Percentiles rank a stretch among this genome's conserved stretches.
These are phyloP conservation scores for Hapalemur alaotrensis DNA, from an alignment of 2,797 vertebrate species.

Conservation along the genomic window DNA sequence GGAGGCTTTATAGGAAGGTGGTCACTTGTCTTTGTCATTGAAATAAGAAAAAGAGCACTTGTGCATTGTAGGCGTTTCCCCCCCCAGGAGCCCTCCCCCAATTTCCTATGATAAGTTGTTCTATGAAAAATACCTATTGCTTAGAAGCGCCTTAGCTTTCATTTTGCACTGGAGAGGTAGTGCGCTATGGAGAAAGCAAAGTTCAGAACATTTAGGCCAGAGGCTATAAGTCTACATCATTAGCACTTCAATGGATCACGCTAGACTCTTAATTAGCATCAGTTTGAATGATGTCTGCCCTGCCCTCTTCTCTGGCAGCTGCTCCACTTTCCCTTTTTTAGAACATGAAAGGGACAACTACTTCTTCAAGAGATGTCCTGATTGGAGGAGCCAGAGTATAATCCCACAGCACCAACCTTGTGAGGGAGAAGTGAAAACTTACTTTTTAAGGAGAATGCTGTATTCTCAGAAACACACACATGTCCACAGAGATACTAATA, in stretches of 20 bases:
- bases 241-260: slow-evolving; percentile 52
- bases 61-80: background rate
- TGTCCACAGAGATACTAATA: background rate
- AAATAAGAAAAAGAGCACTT: background rate
- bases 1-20: background rate
- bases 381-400: background rate
- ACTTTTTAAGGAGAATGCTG: background rate
- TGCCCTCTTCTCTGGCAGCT: background rate
- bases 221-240: slow-evolving; percentile 18
- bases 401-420: background rate
- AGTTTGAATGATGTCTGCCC: slow-evolving; percentile 32
- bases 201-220: slow-evolving; percentile 47
- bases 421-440: background rate
- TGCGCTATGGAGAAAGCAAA: background rate
- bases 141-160: background rate
- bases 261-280: slow-evolving; percentile 53
- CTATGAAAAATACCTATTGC: background rate
- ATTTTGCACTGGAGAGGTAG: background rate
- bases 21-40: background rate
- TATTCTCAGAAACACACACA: background rate
- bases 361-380: background rate
- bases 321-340: background rate
- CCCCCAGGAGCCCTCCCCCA: background rate
- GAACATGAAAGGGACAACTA: slow-evolving; percentile 42
- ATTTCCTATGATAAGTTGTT: background rate